phyloP scores from a whole-genome alignment of 2,113 vertebrate species.

The Rynchops niger region DNA sequence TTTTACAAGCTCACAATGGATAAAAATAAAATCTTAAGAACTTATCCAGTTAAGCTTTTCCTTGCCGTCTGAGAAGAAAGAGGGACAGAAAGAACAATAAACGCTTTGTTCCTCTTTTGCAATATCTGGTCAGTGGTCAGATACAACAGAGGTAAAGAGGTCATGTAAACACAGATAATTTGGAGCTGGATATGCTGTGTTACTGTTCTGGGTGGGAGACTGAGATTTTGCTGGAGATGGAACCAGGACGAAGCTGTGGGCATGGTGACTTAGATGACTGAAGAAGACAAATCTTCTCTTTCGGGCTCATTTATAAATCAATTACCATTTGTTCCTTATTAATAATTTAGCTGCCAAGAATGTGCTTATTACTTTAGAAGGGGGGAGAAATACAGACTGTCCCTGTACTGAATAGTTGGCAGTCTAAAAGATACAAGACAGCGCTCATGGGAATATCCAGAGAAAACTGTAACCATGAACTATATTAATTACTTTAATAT shows the following conservation, averaged over 20 bases:
- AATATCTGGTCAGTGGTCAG: constrained; percentile 26
- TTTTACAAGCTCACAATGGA: background rate
- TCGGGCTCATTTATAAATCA: constrained; percentile 11
- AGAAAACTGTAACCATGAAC: background rate
- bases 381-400: background rate
- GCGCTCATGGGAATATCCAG: background rate
- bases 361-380: constrained; percentile 12
- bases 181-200: background rate
- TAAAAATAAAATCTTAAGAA: constrained; percentile 47
- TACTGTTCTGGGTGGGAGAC: background rate
- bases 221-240: background rate
- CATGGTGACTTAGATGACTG: background rate
- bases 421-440: background rate
- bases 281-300: constrained; percentile 1
- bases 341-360: constrained; percentile 64
- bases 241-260: background rate
- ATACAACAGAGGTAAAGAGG: background rate
- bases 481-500: constrained; percentile 1
- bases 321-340: constrained; percentile 54
- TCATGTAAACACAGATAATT: background rate
- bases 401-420: constrained; percentile 1
- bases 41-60: constrained; percentile 9
- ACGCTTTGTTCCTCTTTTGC: background rate
- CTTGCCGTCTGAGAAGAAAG: background rate
- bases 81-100: constrained; percentile 14